phyloP scores from a whole-genome alignment of 2,113 vertebrate species.

The Taurulus bubalis region DNA sequence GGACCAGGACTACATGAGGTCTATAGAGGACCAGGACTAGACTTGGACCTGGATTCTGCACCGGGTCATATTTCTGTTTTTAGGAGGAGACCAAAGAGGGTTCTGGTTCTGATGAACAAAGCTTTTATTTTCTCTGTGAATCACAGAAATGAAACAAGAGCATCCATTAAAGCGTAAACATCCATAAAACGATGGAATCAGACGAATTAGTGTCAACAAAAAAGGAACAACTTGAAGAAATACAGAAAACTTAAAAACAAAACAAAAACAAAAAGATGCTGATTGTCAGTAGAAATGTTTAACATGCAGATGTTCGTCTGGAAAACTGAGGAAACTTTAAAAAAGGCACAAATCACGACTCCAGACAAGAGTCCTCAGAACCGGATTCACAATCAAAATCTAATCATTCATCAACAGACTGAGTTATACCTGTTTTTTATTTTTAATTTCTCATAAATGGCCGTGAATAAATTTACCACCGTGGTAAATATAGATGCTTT shows the following conservation, averaged over 20 bases:
- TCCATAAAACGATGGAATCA: slow-evolving; percentile 16
- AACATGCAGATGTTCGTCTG: slow-evolving; percentile 50
- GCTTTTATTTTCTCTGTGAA: slow-evolving; percentile 53
- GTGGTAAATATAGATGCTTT: too few species aligned
- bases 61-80: too few species aligned
- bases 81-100: not conserved
- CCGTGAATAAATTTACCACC: too few species aligned
- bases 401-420: not conserved
- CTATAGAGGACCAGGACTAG: too few species aligned
- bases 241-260: not conserved
- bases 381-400: not conserved
- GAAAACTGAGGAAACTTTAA: slow-evolving; percentile 1
- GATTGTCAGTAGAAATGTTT: slow-evolving; percentile 64
- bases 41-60: too few species aligned
- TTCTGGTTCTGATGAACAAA: slow-evolving; percentile 31
- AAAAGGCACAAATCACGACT: slow-evolving; percentile 73
- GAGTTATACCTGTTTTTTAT: not conserved
- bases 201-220: slow-evolving; percentile 27
- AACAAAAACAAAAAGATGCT: not conserved
- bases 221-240: not conserved
- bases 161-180: slow-evolving; percentile 32
- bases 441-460: not conserved
- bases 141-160: slow-evolving; percentile 31
- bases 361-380: slow-evolving; percentile 8
- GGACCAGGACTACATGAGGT: too few species aligned